Percentiles rank a stretch among this genome's conserved stretches.
Evolutionary conservation across 2,797 vertebrate genomes (phyloP).

Genomic region (Oreonectes daqikongensis): DNA sequence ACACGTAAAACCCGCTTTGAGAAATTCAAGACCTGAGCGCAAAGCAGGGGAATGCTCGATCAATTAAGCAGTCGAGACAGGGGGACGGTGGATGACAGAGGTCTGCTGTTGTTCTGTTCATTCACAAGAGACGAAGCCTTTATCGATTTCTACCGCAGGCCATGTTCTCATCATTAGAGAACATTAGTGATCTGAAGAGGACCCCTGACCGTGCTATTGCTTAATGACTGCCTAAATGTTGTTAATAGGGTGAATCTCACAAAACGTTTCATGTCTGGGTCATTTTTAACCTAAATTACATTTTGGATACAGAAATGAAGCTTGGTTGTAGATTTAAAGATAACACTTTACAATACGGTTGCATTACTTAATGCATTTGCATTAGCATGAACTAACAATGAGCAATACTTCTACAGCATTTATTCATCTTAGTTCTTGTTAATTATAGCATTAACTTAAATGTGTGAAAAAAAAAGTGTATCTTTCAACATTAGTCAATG

Average conservation of each 20-base stretch:
- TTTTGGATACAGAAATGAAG: not conserved
- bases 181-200: slow-evolving; percentile 43
- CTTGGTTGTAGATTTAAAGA: too few species aligned
- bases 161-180: slow-evolving; percentile 43
- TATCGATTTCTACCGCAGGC: slow-evolving; percentile 36
- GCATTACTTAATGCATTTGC: too few species aligned
- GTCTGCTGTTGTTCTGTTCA: slow-evolving; percentile 37
- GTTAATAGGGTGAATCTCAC: slow-evolving; percentile 7
- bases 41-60: slow-evolving; percentile 5
- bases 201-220: slow-evolving; percentile 30
- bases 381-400: too few species aligned
- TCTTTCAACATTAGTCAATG: too few species aligned
- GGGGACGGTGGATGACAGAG: slow-evolving; percentile 28
- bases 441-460: too few species aligned
- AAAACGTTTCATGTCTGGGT: not conserved
- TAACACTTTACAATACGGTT: too few species aligned
- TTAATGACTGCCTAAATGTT: slow-evolving; percentile 43
- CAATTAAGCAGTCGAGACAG: slow-evolving; percentile 38
- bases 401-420: too few species aligned
- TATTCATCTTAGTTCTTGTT: too few species aligned
- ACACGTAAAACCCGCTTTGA: slow-evolving; percentile 1
- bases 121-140: slow-evolving; percentile 33
- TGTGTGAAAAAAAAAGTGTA: too few species aligned
- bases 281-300: not conserved
- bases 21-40: slow-evolving; percentile 27